A percentile compares a stretch with the other conserved stretches of the same genome.
Conservation (phyloP, 2,797 vertebrate genomes). For the Cynopterus sphinx region DNA sequence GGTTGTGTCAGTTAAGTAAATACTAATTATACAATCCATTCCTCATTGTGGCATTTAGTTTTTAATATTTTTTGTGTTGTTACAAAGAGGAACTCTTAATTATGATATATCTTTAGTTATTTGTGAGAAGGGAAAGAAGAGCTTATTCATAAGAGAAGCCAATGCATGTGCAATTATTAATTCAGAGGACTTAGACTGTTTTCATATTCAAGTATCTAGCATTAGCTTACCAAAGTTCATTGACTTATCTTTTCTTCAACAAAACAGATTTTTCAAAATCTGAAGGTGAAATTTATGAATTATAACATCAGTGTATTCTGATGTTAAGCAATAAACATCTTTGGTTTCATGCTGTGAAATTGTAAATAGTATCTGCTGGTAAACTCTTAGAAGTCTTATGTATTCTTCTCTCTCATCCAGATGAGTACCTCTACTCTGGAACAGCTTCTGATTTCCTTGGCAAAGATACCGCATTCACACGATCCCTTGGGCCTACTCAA, state of each 20-base stretch:
- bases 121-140: slow-evolving; percentile 30
- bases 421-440: slow-evolving; percentile 95
- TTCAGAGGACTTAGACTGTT: neutral
- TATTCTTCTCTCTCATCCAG: slow-evolving; percentile 84
- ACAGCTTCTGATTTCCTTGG: slow-evolving; percentile 98
- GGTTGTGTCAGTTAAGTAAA: slow-evolving; percentile 80
- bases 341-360: neutral
- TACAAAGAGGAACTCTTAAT: slow-evolving; percentile 69
- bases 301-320: neutral
- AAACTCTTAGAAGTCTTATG: neutral
- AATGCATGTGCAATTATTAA: neutral
- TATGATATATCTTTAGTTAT: slow-evolving; percentile 76
- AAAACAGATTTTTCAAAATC: neutral
- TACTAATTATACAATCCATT: slow-evolving; percentile 82
- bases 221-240: neutral
- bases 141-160: neutral
- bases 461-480: slow-evolving; percentile 96
- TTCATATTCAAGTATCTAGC: neutral
- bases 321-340: neutral
- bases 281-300: neutral
- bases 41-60: slow-evolving; percentile 80
- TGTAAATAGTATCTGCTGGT: neutral
- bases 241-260: neutral
- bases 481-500: slow-evolving; percentile 94
- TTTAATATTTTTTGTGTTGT: slow-evolving; percentile 75